Base-by-base conservation (phyloP, 1,140 invertebrate species). In the Ceratosolen fusciceps region DNA sequence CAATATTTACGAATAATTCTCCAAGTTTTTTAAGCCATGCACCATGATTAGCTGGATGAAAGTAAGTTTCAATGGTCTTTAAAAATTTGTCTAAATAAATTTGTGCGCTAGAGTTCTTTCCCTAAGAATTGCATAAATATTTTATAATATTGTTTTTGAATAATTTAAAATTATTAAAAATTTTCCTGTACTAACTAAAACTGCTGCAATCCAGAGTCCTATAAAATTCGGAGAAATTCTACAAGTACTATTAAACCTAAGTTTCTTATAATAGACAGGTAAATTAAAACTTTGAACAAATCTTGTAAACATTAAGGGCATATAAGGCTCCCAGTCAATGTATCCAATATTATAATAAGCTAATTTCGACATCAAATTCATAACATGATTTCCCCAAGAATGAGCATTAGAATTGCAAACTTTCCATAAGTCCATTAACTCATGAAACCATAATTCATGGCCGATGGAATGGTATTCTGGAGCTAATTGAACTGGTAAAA, bases 11-110 rank as follows among this genome's bases (percentile, higher is more conserved):
- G 56, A 67, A 74, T 26, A 81, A 74, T 67, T 56, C 68, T 91
- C 92, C 0, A 95, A 88, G 62, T 80, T 92, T 93, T 62, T 83
- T 89, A 29, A 94, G 92, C 96, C 96, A 98, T 34, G 92, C 77
- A 65, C 97, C 97, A 77, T 90, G 87, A 88, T 98, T 98, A 0
- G 97, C 97, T 71, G 96, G 96, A 90, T 98, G 95, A 84, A 95
- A 94, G 90, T 97, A 98, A 12, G 96, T 96, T 87, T 97, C 95
- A 2, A 98, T 89, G 0, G 95, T 93, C 83, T 94, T 94, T 82
- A 98, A 93, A 85, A 98, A 94, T 80, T 95, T 94, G 72, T 94
- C 93, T 34, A 98, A 90, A 87, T 97, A 93, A 54, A 92, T 92
- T 85, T 96, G 93, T 10, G 94, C 92, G 56, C 84, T 89, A 37